Percentiles rank a stretch among this genome's conserved stretches.
Conservation (phyloP, 2,888 invertebrate genomes). For the Drosophila mercatorum region DNA sequence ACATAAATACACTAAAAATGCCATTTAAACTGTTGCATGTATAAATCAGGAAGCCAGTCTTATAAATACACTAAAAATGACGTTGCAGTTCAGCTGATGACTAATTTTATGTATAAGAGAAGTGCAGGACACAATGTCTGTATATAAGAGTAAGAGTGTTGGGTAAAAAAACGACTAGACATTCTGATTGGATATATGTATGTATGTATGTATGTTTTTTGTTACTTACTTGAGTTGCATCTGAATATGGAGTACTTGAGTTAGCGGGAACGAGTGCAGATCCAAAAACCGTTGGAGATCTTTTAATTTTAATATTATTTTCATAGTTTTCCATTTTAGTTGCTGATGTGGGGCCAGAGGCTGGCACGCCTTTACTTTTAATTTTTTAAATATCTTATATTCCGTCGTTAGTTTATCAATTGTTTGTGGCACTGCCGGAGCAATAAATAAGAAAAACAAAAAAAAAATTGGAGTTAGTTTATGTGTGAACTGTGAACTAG, state of each 20-base stretch:
- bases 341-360: slow-evolving; percentile 28
- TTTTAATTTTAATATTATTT: slow-evolving; percentile 43
- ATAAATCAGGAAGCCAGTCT: not conserved
- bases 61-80: not conserved
- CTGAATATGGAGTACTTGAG: slow-evolving; percentile 97
- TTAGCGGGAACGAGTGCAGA: slow-evolving; percentile 95
- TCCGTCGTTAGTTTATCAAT: slow-evolving; percentile 4
- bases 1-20: not conserved
- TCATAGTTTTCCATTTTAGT: slow-evolving; percentile 52
- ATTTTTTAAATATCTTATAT: slow-evolving; percentile 22
- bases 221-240: slow-evolving; percentile 96
- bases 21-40: slow-evolving; percentile 1
- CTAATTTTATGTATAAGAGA: not conserved
- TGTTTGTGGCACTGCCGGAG: slow-evolving; percentile 9
- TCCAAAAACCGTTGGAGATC: slow-evolving; percentile 89
- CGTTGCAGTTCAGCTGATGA: no score
- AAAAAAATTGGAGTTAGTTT: slow-evolving; percentile 21
- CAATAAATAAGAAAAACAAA: slow-evolving; percentile 10
- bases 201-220: not conserved
- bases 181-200: not conserved
- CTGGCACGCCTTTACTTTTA: slow-evolving; percentile 46
- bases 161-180: not conserved
- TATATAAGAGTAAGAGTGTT: not conserved
- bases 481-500: slow-evolving; percentile 27
- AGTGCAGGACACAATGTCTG: not conserved